phyloP scores from a whole-genome alignment of 2,888 invertebrate genomes.

The Meiosimyza decipiens region DNA sequence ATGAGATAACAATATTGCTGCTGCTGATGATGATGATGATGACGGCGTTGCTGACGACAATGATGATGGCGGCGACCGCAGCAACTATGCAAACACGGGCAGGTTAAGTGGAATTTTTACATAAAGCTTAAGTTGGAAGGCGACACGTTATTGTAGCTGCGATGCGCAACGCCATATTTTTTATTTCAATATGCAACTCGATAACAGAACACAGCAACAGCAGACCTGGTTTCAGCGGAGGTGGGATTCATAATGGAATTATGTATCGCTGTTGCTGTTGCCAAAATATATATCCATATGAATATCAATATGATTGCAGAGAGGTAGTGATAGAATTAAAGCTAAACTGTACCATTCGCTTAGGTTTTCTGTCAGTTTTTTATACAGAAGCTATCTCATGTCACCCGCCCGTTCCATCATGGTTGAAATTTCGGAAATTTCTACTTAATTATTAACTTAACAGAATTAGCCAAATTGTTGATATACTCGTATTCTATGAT shows the following conservation, averaged over 20 bases:
- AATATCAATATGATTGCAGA: no score
- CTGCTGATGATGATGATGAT: not conserved
- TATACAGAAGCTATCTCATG: no score
- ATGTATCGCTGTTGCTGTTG: not conserved
- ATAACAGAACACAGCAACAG: not conserved
- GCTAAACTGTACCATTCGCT: no score
- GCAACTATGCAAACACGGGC: not conserved
- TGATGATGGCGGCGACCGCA: slow-evolving; percentile 14
- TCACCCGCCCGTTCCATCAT: no score
- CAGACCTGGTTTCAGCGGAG: not conserved
- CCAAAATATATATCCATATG: no score
- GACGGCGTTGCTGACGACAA: not conserved
- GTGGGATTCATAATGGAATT: slow-evolving; percentile 3
- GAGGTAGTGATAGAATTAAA: no score
- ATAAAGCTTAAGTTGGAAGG: slow-evolving; percentile 3
- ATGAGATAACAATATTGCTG: slow-evolving; percentile 39
- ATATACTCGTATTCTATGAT: no score
- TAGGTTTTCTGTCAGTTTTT: no score
- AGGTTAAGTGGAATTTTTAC: not conserved
- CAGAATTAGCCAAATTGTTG: no score
- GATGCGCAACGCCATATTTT: slow-evolving; percentile 19
- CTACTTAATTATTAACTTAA: no score
- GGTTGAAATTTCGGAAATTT: no score
- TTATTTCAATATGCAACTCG: slow-evolving; percentile 7
- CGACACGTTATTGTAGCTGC: not conserved